Conservation (phyloP, 1,140 invertebrate genomes). For the Phymastichus coffea region DNA sequence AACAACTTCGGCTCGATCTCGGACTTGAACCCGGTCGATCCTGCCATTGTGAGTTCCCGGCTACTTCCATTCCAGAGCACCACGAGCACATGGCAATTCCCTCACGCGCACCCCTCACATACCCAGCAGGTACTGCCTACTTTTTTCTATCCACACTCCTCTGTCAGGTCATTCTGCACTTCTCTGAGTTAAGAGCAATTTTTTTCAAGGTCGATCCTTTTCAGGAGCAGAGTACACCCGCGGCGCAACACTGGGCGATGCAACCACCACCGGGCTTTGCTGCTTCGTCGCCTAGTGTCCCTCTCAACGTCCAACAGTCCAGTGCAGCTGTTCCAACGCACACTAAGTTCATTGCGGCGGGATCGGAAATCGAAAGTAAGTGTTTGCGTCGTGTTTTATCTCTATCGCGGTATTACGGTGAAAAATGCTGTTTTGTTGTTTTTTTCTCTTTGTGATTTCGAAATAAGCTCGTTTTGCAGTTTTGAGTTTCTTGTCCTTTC, state of each 20-base stretch:
- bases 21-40: slow-evolving; percentile 84
- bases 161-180: no score
- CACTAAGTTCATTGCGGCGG: slow-evolving; percentile 54
- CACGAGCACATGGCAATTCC: slow-evolving; percentile 53
- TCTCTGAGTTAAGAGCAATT: no score
- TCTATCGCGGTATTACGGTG: no score
- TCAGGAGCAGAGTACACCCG: slow-evolving; percentile 50
- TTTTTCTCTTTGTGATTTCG: no score
- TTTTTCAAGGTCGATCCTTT: no score
- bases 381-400: no score
- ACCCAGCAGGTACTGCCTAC: slow-evolving; percentile 48
- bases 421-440: no score
- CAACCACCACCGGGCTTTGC: slow-evolving; percentile 58
- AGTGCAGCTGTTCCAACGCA: slow-evolving; percentile 54
- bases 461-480: no score
- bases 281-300: slow-evolving; percentile 46
- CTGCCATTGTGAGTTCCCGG: slow-evolving; percentile 77
- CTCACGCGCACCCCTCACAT: slow-evolving; percentile 50
- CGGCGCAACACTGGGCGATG: slow-evolving; percentile 55
- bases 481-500: no score
- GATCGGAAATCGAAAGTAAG: slow-evolving; percentile 56
- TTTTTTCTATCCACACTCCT: no score
- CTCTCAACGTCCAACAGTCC: slow-evolving; percentile 48
- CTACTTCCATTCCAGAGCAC: slow-evolving; percentile 56
- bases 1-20: slow-evolving; percentile 55